Base-by-base conservation (phyloP, 1,140 invertebrate species). In the Zaprionus ghesquierei region DNA sequence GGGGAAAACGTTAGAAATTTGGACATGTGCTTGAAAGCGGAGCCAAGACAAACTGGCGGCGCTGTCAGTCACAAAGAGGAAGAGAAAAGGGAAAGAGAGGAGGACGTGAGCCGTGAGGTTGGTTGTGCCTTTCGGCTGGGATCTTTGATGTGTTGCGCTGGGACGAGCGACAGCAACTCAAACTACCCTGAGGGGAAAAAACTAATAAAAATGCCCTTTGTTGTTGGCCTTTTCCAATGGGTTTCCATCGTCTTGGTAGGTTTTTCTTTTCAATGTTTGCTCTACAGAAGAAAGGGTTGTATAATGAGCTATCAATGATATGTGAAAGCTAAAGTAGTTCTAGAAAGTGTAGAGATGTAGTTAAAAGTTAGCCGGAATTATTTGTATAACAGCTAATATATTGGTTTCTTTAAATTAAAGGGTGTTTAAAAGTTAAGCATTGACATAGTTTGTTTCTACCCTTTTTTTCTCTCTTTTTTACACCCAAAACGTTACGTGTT, bases 11-110 rank as follows among this genome's bases (percentile, higher is more conserved):
- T 15, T 38, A 20, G 54, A 59, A 72, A 33, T 62, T 38, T 22
- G 61, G 78, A 73, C 60, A 73, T 80, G 56, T 77, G 77, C 56
- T 74, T 65, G 61, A 68, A 66, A 81, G 50, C 63, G 44, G 54
- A 64, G 69, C 74, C 77, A 81, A 81, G 81, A 81, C 81, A 86
- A 77, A 62, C 56, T 77, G 81, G 69, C 69, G 77, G 31, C 73
- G 77, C 53, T 53, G 69, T 76, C 69, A 70, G 62, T 72, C 73
- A 70, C 29, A 10, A 61, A 64, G 51, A 33, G 31, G 31, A 12
- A 9, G 2, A 29, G n/a, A 6, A 15, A 6, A 6, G 15, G n/a
- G 2, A 8, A 0, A 6, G 2, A 0, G 31, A 33, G 12, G 31
- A 41, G n/a, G 35, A 38, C 0, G 35, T 15, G 33, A 41, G 25